Percentiles rank a stretch among this genome's conserved stretches.
These are phyloP conservation scores for Sipha maydis DNA, from an alignment of 2,888 invertebrate genomes.

Conservation along the genomic window DNA sequence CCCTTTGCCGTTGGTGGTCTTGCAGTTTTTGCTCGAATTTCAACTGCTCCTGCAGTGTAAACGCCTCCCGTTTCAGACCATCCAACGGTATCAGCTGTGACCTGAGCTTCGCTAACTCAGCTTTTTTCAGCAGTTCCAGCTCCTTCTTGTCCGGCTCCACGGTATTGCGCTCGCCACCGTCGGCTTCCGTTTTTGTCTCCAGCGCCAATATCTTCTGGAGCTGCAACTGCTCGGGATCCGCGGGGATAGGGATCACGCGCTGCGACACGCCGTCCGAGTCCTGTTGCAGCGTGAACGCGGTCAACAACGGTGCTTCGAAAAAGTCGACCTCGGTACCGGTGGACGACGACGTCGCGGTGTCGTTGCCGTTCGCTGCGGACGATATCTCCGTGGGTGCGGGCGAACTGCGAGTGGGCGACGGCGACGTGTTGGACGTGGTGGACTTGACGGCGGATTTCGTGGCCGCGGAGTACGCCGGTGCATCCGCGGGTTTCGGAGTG, in stretches of 20 bases:
- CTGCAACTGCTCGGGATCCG: slow-evolving; percentile 72
- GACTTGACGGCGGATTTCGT: not conserved
- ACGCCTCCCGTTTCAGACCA: slow-evolving; percentile 76
- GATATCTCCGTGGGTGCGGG: not conserved
- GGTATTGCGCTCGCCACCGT: slow-evolving; percentile 66
- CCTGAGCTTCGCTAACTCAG: not conserved
- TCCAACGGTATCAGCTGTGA: not conserved
- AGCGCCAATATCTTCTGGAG: slow-evolving; percentile 64
- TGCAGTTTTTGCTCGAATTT: slow-evolving; percentile 68
- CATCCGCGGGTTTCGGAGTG: not conserved
- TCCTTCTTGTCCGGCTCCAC: slow-evolving; percentile 75
- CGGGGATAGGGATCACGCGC: slow-evolving; percentile 73
- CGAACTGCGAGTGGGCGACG: not conserved
- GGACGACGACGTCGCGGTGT: not conserved
- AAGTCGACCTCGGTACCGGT: slow-evolving; percentile 75
- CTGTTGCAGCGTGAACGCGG: slow-evolving; percentile 87
- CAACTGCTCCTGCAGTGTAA: slow-evolving; percentile 71
- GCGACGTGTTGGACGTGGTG: not conserved
- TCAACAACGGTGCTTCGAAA: slow-evolving; percentile 82
- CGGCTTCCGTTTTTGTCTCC: slow-evolving; percentile 20
- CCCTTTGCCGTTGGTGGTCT: not conserved
- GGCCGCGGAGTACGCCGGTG: not conserved
- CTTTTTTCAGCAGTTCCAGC: slow-evolving; percentile 67
- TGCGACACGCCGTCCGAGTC: slow-evolving; percentile 82
- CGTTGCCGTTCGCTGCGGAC: not conserved